Conservation (phyloP, 2,113 vertebrate species). For the Aptenodytes forsteri region DNA sequence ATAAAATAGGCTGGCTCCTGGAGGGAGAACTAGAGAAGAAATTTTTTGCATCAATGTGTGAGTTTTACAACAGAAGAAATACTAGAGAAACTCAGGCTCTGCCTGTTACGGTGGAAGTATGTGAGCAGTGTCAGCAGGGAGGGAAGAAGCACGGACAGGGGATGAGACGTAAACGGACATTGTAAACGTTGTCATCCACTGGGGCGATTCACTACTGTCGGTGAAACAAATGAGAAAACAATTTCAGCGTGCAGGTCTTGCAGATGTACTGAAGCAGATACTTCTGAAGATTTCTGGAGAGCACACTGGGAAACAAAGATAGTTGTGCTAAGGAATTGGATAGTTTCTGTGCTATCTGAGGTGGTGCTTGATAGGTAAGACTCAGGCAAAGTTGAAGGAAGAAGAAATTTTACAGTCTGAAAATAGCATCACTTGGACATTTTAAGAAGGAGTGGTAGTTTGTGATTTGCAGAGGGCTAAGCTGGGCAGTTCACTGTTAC, state of each 20-base stretch:
- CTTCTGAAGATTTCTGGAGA: not conserved
- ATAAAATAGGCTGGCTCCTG: not conserved
- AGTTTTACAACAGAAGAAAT: not conserved
- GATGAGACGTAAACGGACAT: not conserved
- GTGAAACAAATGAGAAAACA: not conserved
- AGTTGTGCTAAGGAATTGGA: not conserved
- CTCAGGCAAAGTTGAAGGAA: not conserved
- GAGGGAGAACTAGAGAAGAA: not conserved
- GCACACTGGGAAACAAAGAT: not conserved
- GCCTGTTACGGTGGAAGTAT: not conserved
- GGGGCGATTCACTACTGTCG: fast-evolving
- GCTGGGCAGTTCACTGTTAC: not conserved
- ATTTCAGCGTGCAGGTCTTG: not conserved
- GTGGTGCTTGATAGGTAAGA: not conserved
- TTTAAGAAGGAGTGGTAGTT: not conserved
- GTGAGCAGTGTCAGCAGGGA: not conserved
- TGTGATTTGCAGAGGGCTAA: not conserved
- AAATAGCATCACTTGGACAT: not conserved
- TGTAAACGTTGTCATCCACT: fast-evolving
- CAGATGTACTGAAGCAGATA: not conserved
- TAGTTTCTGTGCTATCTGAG: not conserved
- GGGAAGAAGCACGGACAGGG: not conserved
- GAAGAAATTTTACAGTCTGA: not conserved
- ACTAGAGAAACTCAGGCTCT: not conserved
- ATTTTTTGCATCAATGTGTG: not conserved